Base-by-base conservation (phyloP, 37 sponge, comb jelly and placozoan species). In the Beroe ovata region DNA sequence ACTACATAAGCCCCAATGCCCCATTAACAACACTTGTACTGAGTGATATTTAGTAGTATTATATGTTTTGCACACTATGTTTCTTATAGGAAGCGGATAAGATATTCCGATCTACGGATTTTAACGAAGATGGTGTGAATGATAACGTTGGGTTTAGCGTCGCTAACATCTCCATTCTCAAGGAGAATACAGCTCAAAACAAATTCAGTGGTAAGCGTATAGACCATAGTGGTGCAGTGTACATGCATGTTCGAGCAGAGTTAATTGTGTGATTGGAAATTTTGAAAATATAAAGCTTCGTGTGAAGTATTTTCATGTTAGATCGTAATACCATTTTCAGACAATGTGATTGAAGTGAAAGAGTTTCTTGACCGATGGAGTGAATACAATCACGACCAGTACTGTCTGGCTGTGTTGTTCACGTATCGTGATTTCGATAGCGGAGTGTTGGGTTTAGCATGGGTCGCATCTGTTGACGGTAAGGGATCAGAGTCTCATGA, bases 381-480 rank as follows among this genome's bases (percentile, higher is more conserved):
- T 11, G 41, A 34, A 0, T 71, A 60, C 16, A 72, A 93, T 60
- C 92, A 84, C 66, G 38, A 60, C 6, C 90, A 89, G 6, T 95
- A 89, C 88, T 96, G 95, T 90, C 92, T 94, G 20, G 89, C 92
- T 14, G 93, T 92, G 66, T 91, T 91, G 0, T 96, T 96, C 92
- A 95, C 97, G 1, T 59, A 92, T 90, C 92, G 97, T 0, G 95
- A 96, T 39, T 96, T 96, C 72, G 92, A 92, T 64, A 60, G 89
- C 72, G 97, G 97, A 26, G 97, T 96, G 19, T 88, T 96, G 0
- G 97, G 97, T 3, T 89, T 96, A 39, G 97, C 97, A 0, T 96
- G 92, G 64, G 92, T 96, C 32, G 97, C 92, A 1, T 38, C 58
- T 19, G 58, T 91, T 4, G 60, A 47, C 20, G 60, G 89, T 89